Conservation (phyloP, 2,113 vertebrate species). For the Eidolon helvum region DNA sequence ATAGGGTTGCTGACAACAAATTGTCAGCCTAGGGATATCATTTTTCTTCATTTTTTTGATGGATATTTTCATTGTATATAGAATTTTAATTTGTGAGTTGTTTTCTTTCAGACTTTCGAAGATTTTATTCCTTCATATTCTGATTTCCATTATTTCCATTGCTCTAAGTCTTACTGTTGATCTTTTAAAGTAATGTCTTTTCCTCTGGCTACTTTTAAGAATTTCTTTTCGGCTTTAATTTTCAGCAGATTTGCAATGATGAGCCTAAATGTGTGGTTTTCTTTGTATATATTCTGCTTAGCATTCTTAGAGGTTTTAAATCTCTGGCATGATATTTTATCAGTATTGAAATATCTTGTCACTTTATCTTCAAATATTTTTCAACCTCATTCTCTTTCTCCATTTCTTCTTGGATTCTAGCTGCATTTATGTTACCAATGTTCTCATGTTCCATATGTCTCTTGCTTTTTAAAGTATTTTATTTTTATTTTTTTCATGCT, state of each 20-base stretch:
- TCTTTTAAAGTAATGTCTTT: neutral
- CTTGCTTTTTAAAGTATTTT: neutral
- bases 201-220: neutral
- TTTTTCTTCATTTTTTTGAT: neutral
- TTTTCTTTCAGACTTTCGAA: neutral
- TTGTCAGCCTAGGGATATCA: neutral
- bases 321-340: neutral
- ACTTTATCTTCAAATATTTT: neutral
- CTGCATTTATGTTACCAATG: neutral
- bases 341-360: neutral
- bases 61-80: neutral
- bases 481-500: neutral
- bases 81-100: neutral
- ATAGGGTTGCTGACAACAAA: neutral
- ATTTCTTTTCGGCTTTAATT: neutral
- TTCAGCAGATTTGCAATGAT: neutral
- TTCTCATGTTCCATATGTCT: neutral
- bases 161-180: neutral
- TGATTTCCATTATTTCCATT: neutral
- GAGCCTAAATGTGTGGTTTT: neutral
- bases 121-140: neutral
- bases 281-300: neutral
- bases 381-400: neutral
- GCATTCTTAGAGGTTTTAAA: neutral
- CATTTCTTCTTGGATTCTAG: neutral